Evolutionary conservation across 2,888 invertebrate genomes (phyloP), one percentile per base, ranked within the genome.

Genomic region (Cremastinae sp.): DNA sequence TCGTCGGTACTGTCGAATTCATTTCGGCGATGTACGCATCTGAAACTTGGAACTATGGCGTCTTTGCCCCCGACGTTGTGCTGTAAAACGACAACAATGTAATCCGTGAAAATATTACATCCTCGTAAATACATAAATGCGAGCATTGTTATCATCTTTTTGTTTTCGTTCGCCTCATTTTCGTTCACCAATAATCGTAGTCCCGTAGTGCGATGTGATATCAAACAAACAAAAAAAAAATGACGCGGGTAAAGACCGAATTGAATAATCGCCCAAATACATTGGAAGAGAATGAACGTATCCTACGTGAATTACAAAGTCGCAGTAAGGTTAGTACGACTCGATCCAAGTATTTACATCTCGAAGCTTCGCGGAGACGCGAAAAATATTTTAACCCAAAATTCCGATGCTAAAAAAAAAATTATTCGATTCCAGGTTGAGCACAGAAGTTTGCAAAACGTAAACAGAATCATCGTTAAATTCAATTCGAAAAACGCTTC

Each of bases 381-480:
- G 35, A n/a, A 61, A 53, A 28, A 28, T 41, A 9, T 7, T 14
- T 0, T 39, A n/a, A 22, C 14, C 43, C 47, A 8, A 7, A 8
- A 7, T 72, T 55, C 22, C 49, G 35, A 18, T 39, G 0, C 3
- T 9, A 51, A 22, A n/a, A 37, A n/a, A 4, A 2, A 12, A 37
- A 18, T 2, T n/a, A n/a, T 41, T 9, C 12, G 5, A 35, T 62
- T 79, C 59, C 61, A 88, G 88, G 78, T 79, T 58, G 83, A 85
- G 16, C 43, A 61, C 7, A 81, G 81, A 53, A 79, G 59, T 37
- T 75, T 77, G 9, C 79, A 83, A 18, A 85, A 87, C 12, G 77
- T 84, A n/a, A 78, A 71, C 39, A 82, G 80, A 66, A 74, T 87
- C 22, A 85, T 87, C 58, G 72, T 58, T 7, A 82, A 82, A 55